Percentiles rank a stretch among this genome's conserved stretches.
phyloP scores from a whole-genome alignment of 2,888 invertebrate genomes.

The Acrobasis repandana region DNA sequence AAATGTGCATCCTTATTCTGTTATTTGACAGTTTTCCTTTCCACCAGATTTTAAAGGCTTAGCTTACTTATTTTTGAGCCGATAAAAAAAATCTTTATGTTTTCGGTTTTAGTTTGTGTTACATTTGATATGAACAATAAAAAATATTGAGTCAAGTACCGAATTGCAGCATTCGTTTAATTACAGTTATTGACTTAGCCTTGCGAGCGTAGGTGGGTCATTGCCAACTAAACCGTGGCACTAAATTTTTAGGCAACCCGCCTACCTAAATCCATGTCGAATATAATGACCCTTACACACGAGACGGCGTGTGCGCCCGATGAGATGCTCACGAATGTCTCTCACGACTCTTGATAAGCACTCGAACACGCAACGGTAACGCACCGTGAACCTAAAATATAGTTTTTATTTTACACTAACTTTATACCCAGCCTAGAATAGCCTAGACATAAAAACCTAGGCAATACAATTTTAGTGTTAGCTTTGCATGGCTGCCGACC shows the following conservation, averaged over 20 bases:
- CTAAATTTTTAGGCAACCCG: conserved; percentile 39
- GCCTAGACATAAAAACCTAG: conserved; percentile 20
- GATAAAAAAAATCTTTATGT: no score
- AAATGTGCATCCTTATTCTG: no score
- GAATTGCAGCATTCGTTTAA: conserved; percentile 6
- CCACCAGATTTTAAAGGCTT: no score
- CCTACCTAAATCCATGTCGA: conserved; percentile 44
- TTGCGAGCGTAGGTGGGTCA: conserved; percentile 27
- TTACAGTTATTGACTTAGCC: neutral
- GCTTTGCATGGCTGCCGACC: conserved; percentile 21
- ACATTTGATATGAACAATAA: no score
- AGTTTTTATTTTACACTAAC: conserved; percentile 12
- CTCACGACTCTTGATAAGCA: conserved; percentile 60
- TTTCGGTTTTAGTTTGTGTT: no score
- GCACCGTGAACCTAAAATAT: conserved; percentile 8
- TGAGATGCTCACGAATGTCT: conserved; percentile 37
- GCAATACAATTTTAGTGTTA: conserved; percentile 19
- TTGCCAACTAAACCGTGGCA: conserved; percentile 50
- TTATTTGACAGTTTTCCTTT: no score
- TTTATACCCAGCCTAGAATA: conserved; percentile 8
- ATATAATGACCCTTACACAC: conserved; percentile 62
- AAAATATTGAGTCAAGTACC: neutral
- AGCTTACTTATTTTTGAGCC: no score
- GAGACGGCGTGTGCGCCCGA: conserved; percentile 46
- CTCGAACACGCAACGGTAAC: conserved; percentile 6